Evolutionary conservation across 1,140 invertebrate species (phyloP), one percentile per base, ranked within the genome.

Genomic region (Drosophila lowei): DNA sequence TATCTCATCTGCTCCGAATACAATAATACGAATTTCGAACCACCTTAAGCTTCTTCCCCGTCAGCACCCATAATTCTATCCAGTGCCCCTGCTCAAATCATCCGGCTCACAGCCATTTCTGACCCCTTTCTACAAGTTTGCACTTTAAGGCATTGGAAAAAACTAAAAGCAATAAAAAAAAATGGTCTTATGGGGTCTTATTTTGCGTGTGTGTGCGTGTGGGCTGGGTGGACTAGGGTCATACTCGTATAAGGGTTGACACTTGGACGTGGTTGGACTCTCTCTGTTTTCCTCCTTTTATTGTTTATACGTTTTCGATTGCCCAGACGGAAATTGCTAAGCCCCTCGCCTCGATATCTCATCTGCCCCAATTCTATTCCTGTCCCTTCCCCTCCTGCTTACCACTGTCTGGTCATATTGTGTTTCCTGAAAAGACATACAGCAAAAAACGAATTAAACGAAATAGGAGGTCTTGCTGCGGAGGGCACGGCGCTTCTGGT

Each of bases 281-380:
- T 46, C 47, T 66, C 6, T 38, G 18, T 23, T 84, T 75, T 59
- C 58, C 53, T 64, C 54, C 52, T 80, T 86, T 85, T 85, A 85
- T 86, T 85, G 80, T 85, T 85, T 85, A 85, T 85, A 70, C 80
- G 81, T 80, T 85, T 85, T 86, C 81, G 80, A 85, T 85, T 80
- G 80, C 72, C 72, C 77, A 80, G 70, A 85, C 80, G 80, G 80
- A 85, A 85, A 85, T 86, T 85, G 80, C 80, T 64, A 85, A 73
- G 68, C 54, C 50, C 46, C 62, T 48, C 62, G 28, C 46, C 62
- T 48, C 62, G 28, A 34, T 30, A 30, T 30, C 28, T 8, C 28
- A 30, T 30, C 28, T 62, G 23, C 28, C 43, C 23, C n/a, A 23
- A 21, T 6, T 30, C 7, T 30, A 30, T 30, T 30, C 28, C 0